Conservation (phyloP, 2,797 vertebrate genomes). For the Ara ararauna region DNA sequence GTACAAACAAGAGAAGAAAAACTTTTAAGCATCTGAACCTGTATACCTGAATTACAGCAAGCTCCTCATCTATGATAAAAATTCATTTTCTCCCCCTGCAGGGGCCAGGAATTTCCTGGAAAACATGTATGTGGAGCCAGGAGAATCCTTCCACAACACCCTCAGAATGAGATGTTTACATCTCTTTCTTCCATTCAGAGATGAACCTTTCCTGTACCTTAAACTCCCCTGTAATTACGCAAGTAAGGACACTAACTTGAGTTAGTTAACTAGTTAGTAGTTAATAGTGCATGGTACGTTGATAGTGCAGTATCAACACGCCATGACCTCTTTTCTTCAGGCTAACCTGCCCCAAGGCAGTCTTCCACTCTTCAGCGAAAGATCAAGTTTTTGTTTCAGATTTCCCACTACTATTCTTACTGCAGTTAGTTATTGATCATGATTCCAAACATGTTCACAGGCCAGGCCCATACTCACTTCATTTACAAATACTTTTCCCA, state of each 20-base stretch:
- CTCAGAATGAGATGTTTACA: not conserved
- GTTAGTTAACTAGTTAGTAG: not conserved
- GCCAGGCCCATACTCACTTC: conserved; percentile 83
- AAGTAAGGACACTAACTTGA: not conserved
- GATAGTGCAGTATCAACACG: not conserved
- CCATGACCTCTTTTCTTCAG: not conserved
- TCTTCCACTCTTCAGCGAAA: not conserved
- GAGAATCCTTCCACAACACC: not conserved
- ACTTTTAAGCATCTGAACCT: not conserved
- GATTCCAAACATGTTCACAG: not conserved
- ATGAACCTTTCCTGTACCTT: not conserved
- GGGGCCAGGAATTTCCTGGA: not conserved
- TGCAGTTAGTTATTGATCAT: not conserved
- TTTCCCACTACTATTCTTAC: not conserved
- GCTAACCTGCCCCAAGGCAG: not conserved
- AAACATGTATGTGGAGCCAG: not conserved
- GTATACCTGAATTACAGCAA: not conserved
- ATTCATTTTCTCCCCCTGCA: not conserved
- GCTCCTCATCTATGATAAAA: not conserved
- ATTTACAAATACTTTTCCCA: conserved; percentile 89
- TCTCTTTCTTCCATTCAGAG: not conserved
- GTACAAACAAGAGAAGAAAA: not conserved
- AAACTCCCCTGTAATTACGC: not conserved
- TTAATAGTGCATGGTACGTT: not conserved
- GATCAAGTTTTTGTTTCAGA: not conserved